Evolutionary conservation across 2,888 invertebrate species (phyloP), one percentile per base, ranked within the genome.

Genomic region (Lutraria lutraria): DNA sequence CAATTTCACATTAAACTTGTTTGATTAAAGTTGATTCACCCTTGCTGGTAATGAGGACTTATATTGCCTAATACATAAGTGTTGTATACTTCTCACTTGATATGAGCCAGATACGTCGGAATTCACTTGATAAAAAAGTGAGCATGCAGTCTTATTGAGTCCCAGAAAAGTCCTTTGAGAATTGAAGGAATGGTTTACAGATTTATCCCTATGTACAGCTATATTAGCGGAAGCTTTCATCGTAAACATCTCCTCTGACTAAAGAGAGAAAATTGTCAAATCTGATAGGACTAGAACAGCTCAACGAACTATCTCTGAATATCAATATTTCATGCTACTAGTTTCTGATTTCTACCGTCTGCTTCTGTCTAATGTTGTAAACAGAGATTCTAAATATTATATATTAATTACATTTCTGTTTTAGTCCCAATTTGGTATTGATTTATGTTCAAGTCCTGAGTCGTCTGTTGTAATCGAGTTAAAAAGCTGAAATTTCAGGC

Each of bases 401-500:
- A 76, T 76, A 76, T 76, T 34, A 76, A 76, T 76, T 76, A 31
- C 34, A 34, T 76, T 68, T 68, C 63, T 68, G 25, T 25, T 68
- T 68, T 12, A 68, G n/a, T 68, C 63, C n/a, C 63, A 25, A n/a
- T 21, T 68, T 68, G 63, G 12, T 25, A 68, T 68, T 68, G 63
- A 68, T 68, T 25, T 68, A 68, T 68, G 63, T n/a, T 25, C 10
- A 25, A n/a, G 63, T 68, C 25, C 63, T 68, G 63, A 68, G 25
- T 68, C 25, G 63, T 68, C n/a, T n/a, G 63, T 68, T n/a, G n/a
- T 60, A 60, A 60, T 60, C 21, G n/a, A 68, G 63, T 68, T 68
- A 25, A 68, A 68, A 68, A 68, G 63, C 63, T 68, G 63, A 68
- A 68, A 68, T 68, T 68, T n/a, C 63, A 68, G 63, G 63, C n/a